Evolutionary conservation across 2,888 invertebrate species (phyloP).

Genomic region (Scaptomyza reducta): DNA sequence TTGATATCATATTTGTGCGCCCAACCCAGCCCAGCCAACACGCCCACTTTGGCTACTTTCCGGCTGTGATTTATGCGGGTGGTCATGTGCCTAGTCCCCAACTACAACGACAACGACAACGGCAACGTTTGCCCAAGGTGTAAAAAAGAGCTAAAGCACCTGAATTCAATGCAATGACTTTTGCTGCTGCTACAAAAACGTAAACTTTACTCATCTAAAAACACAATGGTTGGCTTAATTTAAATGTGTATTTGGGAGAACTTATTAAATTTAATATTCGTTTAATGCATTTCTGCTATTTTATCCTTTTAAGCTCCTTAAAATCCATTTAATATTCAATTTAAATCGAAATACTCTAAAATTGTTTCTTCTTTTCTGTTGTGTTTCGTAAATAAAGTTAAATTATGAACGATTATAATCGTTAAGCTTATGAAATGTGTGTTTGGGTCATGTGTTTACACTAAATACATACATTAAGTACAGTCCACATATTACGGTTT

Average conservation of each 20-base stretch:
- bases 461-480: not conserved
- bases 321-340: too few species aligned
- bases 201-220: slow-evolving; percentile 19
- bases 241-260: not conserved
- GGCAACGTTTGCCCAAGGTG: slow-evolving; percentile 64
- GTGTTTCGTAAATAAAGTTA: not conserved
- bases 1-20: slow-evolving; percentile 74
- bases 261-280: not conserved
- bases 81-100: slow-evolving; percentile 30
- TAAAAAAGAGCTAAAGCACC: slow-evolving; percentile 55
- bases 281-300: too few species aligned
- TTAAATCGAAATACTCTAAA: too few species aligned
- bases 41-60: slow-evolving; percentile 55
- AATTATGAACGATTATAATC: slow-evolving; percentile 4
- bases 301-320: too few species aligned
- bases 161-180: slow-evolving; percentile 13
- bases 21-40: slow-evolving; percentile 29
- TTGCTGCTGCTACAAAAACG: slow-evolving; percentile 7
- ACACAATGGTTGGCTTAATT: slow-evolving; percentile 13
- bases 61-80: slow-evolving; percentile 65
- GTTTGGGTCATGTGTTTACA: slow-evolving; percentile 5
- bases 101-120: too few species aligned
- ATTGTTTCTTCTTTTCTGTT: not conserved
- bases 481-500: slow-evolving; percentile 27
- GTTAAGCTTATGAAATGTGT: not conserved